Evolutionary conservation across 2,113 vertebrate species (phyloP).

Genomic region (Catharus minimus): DNA sequence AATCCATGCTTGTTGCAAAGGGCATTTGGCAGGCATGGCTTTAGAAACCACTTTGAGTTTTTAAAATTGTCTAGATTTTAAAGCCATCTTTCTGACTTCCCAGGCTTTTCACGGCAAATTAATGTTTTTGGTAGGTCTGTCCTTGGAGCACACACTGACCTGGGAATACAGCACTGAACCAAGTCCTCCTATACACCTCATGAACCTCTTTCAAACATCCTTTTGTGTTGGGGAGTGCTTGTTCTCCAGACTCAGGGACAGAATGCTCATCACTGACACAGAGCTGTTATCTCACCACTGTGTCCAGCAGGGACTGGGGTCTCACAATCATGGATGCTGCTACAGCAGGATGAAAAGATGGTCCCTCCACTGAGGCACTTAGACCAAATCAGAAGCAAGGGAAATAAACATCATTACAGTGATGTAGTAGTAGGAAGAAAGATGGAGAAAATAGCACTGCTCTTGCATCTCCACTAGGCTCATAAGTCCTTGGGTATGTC

Average conservation of each 20-base stretch:
- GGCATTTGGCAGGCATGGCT: background rate
- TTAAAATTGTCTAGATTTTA: background rate
- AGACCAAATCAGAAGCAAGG: background rate
- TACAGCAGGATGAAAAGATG: background rate
- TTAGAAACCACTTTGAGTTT: background rate
- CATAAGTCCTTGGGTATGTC: background rate
- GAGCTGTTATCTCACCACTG: background rate
- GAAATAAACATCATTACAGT: background rate
- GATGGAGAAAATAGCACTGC: background rate
- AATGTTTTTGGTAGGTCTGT: background rate
- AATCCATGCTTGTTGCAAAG: background rate
- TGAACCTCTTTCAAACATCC: background rate
- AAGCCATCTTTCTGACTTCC: background rate
- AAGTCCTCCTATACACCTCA: background rate
- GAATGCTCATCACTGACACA: rapidly evolving
- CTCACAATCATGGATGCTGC: background rate
- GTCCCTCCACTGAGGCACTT: background rate
- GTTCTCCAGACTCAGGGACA: background rate
- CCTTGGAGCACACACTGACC: background rate
- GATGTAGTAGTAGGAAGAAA: background rate
- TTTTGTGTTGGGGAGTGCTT: background rate
- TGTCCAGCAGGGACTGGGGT: background rate
- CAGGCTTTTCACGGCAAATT: background rate
- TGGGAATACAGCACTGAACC: background rate
- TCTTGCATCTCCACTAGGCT: background rate